phyloP scores from a whole-genome alignment of 1,140 invertebrate species.

The Myzus persicae region DNA sequence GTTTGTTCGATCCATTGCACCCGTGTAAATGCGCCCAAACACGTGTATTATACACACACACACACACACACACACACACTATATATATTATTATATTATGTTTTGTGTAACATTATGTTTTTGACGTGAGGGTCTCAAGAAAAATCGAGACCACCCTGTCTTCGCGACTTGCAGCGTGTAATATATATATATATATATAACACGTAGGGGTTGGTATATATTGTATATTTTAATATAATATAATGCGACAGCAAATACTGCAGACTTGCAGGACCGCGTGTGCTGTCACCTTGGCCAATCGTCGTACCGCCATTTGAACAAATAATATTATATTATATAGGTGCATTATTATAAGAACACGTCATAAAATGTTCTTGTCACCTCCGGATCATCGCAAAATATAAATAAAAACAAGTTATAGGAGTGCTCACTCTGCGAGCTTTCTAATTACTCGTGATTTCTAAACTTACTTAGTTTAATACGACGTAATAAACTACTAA shows the following conservation, averaged over 20 bases:
- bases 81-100: no score
- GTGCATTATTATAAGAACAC: neutral
- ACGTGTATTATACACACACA: neutral
- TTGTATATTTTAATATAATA: neutral
- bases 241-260: neutral
- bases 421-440: no score
- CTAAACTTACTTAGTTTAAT: no score
- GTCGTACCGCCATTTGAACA: neutral
- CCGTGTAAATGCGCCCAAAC: neutral
- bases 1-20: neutral
- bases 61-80: neutral
- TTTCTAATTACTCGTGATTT: no score
- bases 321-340: no score
- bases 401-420: neutral
- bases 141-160: neutral
- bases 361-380: neutral
- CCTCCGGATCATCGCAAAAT: neutral
- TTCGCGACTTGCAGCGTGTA: neutral
- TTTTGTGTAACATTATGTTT: neutral
- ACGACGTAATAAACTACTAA: no score
- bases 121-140: neutral
- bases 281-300: neutral
- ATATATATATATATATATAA: slow-evolving; percentile 6
- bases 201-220: neutral
- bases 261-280: neutral